phyloP scores from a whole-genome alignment of 1,140 invertebrate species.

The Proales similis region DNA sequence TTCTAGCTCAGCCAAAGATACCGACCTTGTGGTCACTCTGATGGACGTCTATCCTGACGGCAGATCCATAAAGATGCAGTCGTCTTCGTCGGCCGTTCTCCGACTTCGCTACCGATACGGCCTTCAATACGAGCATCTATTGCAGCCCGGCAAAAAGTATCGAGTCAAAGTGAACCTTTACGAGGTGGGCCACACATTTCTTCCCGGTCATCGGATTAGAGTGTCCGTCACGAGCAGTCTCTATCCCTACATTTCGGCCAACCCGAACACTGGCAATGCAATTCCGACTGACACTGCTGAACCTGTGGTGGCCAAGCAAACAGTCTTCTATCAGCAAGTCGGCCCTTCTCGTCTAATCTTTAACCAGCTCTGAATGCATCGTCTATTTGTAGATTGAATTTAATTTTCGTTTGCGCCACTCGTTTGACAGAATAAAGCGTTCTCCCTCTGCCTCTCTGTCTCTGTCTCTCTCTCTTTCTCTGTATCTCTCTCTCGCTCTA shows the following conservation, averaged over 20 bases:
- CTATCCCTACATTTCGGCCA: neutral
- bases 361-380: too few species aligned
- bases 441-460: too few species aligned
- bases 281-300: neutral
- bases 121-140: conserved; percentile 6
- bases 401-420: too few species aligned
- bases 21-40: conserved; percentile 8
- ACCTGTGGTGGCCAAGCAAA: neutral
- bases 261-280: neutral
- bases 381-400: too few species aligned
- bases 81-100: neutral
- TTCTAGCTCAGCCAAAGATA: neutral
- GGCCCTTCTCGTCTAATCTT: too few species aligned
- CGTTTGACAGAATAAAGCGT: too few species aligned
- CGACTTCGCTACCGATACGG: conserved; percentile 22
- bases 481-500: too few species aligned
- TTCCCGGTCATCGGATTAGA: conserved; percentile 2
- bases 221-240: conserved; percentile 8
- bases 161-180: conserved; percentile 3
- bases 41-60: conserved; percentile 11
- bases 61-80: conserved; percentile 8
- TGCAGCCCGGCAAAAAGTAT: conserved; percentile 9
- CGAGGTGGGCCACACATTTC: conserved; percentile 22
- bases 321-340: conserved; percentile 5
- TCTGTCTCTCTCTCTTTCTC: too few species aligned